Conservation (phyloP, 2,888 invertebrate species). For the Zele albiditarsus region DNA sequence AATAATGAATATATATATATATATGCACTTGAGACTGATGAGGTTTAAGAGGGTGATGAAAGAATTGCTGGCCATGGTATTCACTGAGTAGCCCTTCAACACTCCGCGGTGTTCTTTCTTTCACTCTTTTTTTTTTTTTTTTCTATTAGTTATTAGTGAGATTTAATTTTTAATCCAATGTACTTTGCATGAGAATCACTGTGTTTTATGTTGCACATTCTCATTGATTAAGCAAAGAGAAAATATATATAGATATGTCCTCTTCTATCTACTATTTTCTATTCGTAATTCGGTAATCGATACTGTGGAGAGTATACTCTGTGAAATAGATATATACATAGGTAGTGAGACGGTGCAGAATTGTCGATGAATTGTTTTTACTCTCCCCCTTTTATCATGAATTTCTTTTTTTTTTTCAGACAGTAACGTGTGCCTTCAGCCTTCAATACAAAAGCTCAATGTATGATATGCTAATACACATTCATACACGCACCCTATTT, state of each 20-base stretch:
- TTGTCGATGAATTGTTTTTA: not conserved
- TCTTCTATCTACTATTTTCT: conserved; percentile 20
- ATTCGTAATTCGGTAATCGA: conserved; percentile 38
- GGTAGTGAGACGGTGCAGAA: not conserved
- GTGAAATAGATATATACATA: not conserved
- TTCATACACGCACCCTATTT: too few relatives aligned
- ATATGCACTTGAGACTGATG: not conserved
- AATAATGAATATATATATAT: too few relatives aligned
- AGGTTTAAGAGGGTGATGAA: too few relatives aligned
- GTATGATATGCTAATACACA: too few relatives aligned
- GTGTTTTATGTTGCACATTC: too few relatives aligned
- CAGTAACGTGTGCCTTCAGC: too few relatives aligned
- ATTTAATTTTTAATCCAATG: not conserved
- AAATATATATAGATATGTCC: not conserved
- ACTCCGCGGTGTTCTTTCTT: too few relatives aligned
- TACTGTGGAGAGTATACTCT: conserved; percentile 12
- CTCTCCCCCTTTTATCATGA: not conserved
- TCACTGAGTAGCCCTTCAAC: too few relatives aligned
- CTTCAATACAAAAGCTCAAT: too few relatives aligned
- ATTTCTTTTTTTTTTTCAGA: too few relatives aligned
- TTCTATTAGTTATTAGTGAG: not conserved
- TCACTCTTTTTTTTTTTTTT: not conserved
- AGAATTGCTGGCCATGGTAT: too few relatives aligned
- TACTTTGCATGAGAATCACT: not conserved
- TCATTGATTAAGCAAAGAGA: too few relatives aligned